phyloP scores from a whole-genome alignment of 2,888 invertebrate genomes.

The Auanema sp. region DNA sequence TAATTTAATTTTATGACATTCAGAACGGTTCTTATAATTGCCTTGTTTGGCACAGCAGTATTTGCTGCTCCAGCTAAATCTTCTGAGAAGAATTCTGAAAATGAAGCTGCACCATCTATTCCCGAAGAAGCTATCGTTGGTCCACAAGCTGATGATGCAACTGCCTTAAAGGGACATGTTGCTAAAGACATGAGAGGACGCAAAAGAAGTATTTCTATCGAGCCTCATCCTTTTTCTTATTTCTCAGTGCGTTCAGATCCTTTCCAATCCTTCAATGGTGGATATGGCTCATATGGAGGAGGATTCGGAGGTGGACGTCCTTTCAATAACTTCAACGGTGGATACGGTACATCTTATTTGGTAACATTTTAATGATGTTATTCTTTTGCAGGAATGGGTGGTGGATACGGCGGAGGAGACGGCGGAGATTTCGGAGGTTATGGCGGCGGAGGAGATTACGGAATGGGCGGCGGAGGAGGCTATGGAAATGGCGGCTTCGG shows the following conservation, averaged over 20 bases:
- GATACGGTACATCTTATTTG: too few relatives aligned
- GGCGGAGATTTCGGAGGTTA: slow-evolving; percentile 22
- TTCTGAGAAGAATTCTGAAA: too few relatives aligned
- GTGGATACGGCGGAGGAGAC: slow-evolving; percentile 12
- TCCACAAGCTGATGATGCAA: slow-evolving; percentile 11
- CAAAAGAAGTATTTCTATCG: slow-evolving; percentile 5
- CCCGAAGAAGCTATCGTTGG: too few relatives aligned
- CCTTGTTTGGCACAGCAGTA: too few relatives aligned
- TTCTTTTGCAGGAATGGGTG: slow-evolving; percentile 1
- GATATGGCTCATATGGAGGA: slow-evolving; percentile 19
- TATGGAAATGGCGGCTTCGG: slow-evolving; percentile 35
- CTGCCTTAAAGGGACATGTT: slow-evolving; percentile 2
- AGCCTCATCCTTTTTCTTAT: not conserved
- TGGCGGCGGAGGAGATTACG: slow-evolving; percentile 26
- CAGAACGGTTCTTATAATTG: too few relatives aligned
- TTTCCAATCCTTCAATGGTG: slow-evolving; percentile 17
- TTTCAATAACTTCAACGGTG: slow-evolving; percentile 20
- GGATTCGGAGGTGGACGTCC: slow-evolving; percentile 12
- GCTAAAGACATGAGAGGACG: slow-evolving; percentile 20
- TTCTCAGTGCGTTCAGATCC: slow-evolving; percentile 13
- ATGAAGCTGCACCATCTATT: too few relatives aligned
- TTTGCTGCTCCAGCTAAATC: too few relatives aligned
- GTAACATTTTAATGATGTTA: too few relatives aligned
- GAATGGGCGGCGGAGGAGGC: slow-evolving; percentile 28
- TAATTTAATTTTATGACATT: too few relatives aligned